Conservation (phyloP, 2,113 vertebrate species). For the Notothenia rossii region DNA sequence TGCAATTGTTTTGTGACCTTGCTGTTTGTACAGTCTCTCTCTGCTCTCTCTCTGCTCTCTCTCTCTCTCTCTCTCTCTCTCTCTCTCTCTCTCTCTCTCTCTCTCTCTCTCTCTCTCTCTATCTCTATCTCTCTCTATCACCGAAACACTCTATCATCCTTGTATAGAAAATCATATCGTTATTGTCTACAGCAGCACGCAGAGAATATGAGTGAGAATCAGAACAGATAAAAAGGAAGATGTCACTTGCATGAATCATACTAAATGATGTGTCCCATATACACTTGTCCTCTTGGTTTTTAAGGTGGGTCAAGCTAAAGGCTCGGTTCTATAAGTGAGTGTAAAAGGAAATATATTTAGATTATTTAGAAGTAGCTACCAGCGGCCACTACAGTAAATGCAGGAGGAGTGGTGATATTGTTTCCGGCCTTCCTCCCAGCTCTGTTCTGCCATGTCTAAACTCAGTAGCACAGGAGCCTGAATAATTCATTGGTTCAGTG, state of each 20-base stretch:
- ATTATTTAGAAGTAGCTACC: constrained; percentile 17
- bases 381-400: constrained; percentile 11
- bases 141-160: not conserved
- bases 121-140: too few species aligned
- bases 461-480: constrained; percentile 70
- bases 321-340: not conserved
- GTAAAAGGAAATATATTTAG: constrained; percentile 7
- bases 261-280: not conserved
- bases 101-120: too few species aligned
- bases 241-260: constrained; percentile 45
- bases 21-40: constrained; percentile 56
- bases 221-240: constrained; percentile 22
- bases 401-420: constrained; percentile 11
- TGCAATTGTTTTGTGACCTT: constrained; percentile 72
- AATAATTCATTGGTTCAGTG: constrained; percentile 82
- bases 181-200: too few species aligned
- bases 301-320: constrained; percentile 4
- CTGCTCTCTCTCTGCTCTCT: not conserved
- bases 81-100: too few species aligned
- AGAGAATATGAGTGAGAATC: constrained; percentile 36
- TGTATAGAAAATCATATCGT: not conserved
- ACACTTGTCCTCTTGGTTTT: not conserved
- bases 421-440: constrained; percentile 36
- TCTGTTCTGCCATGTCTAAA: constrained; percentile 66
- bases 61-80: too few species aligned